phyloP scores from a whole-genome alignment of 2,888 invertebrate genomes.

The Pristionchus mayeri region DNA sequence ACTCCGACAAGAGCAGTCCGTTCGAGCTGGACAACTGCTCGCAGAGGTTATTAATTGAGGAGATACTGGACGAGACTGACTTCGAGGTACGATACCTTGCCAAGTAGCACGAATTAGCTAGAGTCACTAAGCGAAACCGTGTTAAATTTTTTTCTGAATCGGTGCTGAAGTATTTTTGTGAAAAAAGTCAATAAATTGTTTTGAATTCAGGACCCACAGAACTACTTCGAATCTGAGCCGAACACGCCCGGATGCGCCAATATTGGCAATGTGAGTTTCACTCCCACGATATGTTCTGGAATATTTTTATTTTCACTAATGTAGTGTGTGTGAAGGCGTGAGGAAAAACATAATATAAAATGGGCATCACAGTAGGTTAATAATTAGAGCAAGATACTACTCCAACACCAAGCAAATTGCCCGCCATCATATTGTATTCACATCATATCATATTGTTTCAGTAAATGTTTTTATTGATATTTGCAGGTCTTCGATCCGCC shows the following conservation, averaged over 20 bases:
- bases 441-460: background rate
- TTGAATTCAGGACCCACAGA: conserved; percentile 57
- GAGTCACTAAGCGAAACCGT: too few relatives aligned
- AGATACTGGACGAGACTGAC: conserved; percentile 44
- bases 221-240: conserved; percentile 56
- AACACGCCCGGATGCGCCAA: conserved; percentile 50
- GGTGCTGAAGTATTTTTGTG: too few relatives aligned
- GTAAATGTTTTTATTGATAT: background rate
- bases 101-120: too few relatives aligned
- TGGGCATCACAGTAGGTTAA: too few relatives aligned
- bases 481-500: conserved; percentile 12
- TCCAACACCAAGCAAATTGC: too few relatives aligned
- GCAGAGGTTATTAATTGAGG: conserved; percentile 50
- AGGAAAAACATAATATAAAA: too few relatives aligned
- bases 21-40: conserved; percentile 4
- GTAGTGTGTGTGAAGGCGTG: too few relatives aligned
- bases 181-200: background rate
- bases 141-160: too few relatives aligned
- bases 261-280: conserved; percentile 16
- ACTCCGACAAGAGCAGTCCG: background rate
- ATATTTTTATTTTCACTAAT: too few relatives aligned
- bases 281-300: background rate
- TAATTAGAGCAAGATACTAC: too few relatives aligned
- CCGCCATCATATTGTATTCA: background rate
- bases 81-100: conserved; percentile 52